Evolutionary conservation across 2,888 invertebrate species (phyloP).

Genomic region (Diplolepis rosae): DNA sequence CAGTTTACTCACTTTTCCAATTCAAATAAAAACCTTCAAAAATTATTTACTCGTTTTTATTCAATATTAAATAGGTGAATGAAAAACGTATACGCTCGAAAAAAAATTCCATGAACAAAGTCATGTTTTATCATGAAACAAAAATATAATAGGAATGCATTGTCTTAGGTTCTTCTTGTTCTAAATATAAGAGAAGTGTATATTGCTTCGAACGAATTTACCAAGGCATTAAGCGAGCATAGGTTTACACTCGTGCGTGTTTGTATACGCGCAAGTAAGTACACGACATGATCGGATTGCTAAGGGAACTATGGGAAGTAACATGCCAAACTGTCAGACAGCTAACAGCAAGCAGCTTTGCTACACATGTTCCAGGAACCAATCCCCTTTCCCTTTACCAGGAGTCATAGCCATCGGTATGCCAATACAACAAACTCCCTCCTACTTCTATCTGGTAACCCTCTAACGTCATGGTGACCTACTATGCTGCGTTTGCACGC

Average conservation of each 20-base stretch:
- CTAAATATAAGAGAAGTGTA: constrained; percentile 3
- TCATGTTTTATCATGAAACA: no score
- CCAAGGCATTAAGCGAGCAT: constrained; percentile 46
- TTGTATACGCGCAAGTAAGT: constrained; percentile 46
- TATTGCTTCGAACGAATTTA: constrained; percentile 39
- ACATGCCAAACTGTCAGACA: constrained; percentile 69
- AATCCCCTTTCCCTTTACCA: constrained; percentile 11
- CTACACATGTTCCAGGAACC: constrained; percentile 56
- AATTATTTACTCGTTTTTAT: no score
- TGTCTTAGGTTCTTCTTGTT: background rate
- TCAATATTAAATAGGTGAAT: no score
- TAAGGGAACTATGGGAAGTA: constrained; percentile 57
- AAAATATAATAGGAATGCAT: background rate
- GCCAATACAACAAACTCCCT: constrained; percentile 54
- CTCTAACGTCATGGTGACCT: constrained; percentile 62
- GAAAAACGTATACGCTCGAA: background rate
- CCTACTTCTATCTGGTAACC: constrained; percentile 59
- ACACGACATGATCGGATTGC: constrained; percentile 38
- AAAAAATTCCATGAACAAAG: no score
- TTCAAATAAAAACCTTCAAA: no score
- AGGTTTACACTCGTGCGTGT: constrained; percentile 44
- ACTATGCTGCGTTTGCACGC: constrained; percentile 60
- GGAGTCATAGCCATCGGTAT: constrained; percentile 50
- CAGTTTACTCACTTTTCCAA: no score
- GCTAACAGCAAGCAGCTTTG: constrained; percentile 54